Conservation (phyloP, 2,113 vertebrate species). For the Ginglymostoma cirratum region DNA sequence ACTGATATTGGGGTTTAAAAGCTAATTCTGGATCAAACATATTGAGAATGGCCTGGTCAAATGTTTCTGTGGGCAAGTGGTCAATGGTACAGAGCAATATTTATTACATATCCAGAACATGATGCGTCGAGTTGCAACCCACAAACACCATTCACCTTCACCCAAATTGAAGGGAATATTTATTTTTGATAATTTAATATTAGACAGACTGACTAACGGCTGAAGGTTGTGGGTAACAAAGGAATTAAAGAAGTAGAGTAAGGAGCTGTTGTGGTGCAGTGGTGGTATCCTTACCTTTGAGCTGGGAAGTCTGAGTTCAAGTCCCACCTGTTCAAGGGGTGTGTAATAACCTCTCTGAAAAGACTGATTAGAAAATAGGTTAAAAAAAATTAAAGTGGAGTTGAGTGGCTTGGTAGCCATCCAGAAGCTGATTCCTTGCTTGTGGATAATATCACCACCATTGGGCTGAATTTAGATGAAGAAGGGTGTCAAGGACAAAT, state of each 20-base stretch:
- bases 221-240: background rate
- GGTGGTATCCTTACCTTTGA: no score
- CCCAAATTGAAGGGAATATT: background rate
- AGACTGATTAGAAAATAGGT: no score
- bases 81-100: background rate
- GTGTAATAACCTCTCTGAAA: no score
- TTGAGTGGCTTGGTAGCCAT: background rate
- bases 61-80: background rate
- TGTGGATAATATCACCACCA: background rate
- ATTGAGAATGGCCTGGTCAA: background rate
- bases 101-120: background rate
- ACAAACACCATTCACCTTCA: background rate
- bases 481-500: background rate
- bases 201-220: background rate
- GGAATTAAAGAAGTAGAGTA: background rate
- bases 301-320: no score
- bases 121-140: background rate
- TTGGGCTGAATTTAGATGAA: background rate
- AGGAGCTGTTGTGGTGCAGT: no score
- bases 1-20: background rate
- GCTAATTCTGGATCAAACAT: background rate
- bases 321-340: no score
- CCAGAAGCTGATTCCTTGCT: background rate
- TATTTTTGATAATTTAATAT: background rate
- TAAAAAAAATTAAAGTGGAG: background rate